These are phyloP conservation scores for Craniophora ligustri DNA, from an alignment of 2,888 invertebrate genomes.

Conservation along the genomic window DNA sequence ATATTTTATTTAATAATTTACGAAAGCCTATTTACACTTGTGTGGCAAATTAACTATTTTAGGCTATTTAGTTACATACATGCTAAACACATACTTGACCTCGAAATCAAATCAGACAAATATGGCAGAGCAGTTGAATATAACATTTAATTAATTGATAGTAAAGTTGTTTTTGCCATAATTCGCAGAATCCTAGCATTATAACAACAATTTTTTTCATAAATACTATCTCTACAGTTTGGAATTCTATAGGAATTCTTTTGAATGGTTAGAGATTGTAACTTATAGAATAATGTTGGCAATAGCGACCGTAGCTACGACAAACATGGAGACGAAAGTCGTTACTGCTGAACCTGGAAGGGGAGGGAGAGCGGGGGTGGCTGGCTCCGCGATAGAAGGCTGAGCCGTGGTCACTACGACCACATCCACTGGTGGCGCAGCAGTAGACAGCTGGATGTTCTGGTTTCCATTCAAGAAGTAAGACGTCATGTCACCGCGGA, in stretches of 20 bases:
- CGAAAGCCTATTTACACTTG: slow-evolving; percentile 59
- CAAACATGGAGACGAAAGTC: slow-evolving; percentile 61
- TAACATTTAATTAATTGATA: not conserved
- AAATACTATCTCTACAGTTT: slow-evolving; percentile 5
- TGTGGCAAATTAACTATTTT: slow-evolving; percentile 39
- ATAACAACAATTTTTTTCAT: not conserved
- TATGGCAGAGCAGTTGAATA: slow-evolving; percentile 12
- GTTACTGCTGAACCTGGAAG: slow-evolving; percentile 66
- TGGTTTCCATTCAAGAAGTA: slow-evolving; percentile 65
- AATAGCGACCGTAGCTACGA: slow-evolving; percentile 60
- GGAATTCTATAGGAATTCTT: not conserved
- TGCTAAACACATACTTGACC: slow-evolving; percentile 31
- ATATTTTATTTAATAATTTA: slow-evolving; percentile 58
- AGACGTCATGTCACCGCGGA: slow-evolving; percentile 61
- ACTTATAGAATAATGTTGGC: slow-evolving; percentile 65
- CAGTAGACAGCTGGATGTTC: not conserved
- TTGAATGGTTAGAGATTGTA: not conserved
- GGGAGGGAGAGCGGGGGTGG: slow-evolving; percentile 62
- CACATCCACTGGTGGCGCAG: slow-evolving; percentile 26
- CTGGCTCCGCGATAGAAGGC: slow-evolving; percentile 58
- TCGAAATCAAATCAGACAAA: slow-evolving; percentile 15
- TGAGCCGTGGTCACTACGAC: not conserved
- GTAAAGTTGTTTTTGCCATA: not conserved
- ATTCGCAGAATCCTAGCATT: not conserved
- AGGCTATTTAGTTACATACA: slow-evolving; percentile 40